Conservation (phyloP, 2,888 invertebrate species). For the Mycalesis mineus region DNA sequence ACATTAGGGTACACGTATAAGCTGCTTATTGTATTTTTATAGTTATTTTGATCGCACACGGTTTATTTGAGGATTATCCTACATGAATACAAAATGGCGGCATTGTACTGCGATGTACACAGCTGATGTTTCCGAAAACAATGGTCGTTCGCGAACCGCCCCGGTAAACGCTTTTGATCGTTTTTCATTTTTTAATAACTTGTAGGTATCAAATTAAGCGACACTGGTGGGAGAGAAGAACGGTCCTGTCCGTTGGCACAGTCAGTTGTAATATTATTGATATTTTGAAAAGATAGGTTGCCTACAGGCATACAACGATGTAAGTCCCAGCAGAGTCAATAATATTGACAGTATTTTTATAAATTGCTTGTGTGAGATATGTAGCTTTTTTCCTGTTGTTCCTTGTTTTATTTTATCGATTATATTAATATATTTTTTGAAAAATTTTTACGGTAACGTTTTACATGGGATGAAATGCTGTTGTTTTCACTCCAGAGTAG, state of each 20-base stretch:
- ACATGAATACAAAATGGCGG: conserved; percentile 41
- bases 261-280: too few relatives aligned
- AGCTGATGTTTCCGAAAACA: conserved; percentile 64
- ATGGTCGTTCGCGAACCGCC: conserved; percentile 59
- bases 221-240: background rate
- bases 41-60: conserved; percentile 75
- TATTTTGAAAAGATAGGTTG: too few relatives aligned
- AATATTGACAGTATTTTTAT: too few relatives aligned
- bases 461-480: too few relatives aligned
- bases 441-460: too few relatives aligned
- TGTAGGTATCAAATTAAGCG: conserved; percentile 42
- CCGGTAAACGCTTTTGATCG: conserved; percentile 48
- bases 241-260: background rate
- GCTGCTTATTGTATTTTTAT: conserved; percentile 77
- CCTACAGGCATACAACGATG: too few relatives aligned
- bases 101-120: conserved; percentile 65
- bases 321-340: too few relatives aligned
- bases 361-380: too few relatives aligned
- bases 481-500: too few relatives aligned
- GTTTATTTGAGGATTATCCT: conserved; percentile 53
- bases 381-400: too few relatives aligned
- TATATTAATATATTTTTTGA: too few relatives aligned
- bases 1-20: conserved; percentile 61
- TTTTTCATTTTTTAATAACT: conserved; percentile 53
- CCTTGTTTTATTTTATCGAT: too few relatives aligned